These are phyloP conservation scores for Luffia ferchaultella DNA, from an alignment of 2,888 invertebrate species.

Conservation along the genomic window DNA sequence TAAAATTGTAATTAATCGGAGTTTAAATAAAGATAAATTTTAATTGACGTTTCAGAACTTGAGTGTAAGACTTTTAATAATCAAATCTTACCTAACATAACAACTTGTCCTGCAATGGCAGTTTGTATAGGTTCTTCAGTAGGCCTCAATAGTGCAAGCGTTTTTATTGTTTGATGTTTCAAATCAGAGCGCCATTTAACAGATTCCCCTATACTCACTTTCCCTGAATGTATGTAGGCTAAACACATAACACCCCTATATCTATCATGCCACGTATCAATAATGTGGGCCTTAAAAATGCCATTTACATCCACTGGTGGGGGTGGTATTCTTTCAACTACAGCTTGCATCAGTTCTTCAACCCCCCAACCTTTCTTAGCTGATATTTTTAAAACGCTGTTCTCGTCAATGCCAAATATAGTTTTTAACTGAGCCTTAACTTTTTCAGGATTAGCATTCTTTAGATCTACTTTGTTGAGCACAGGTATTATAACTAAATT, in stretches of 20 bases:
- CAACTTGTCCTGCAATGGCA: constrained; percentile 92
- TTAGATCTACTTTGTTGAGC: constrained; percentile 96
- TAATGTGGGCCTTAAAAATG: constrained; percentile 82
- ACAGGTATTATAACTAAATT: constrained; percentile 89
- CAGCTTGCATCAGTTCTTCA: constrained; percentile 75
- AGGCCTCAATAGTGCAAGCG: constrained; percentile 82
- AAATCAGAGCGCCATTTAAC: constrained; percentile 76
- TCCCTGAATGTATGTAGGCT: constrained; percentile 81
- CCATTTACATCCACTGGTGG: constrained; percentile 68
- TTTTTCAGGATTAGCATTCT: constrained; percentile 85
- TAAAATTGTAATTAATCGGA: too few species aligned
- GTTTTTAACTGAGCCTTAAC: constrained; percentile 81
- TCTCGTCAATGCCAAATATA: constrained; percentile 81
- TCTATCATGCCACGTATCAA: constrained; percentile 94
- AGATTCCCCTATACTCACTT: constrained; percentile 74
- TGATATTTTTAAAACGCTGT: constrained; percentile 83
- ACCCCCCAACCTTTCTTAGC: constrained; percentile 93
- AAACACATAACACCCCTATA: constrained; percentile 84
- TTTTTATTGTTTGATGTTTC: constrained; percentile 81
- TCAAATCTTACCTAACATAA: constrained; percentile 71
- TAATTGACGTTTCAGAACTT: too few species aligned
- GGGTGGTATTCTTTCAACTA: constrained; percentile 82
- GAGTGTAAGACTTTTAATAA: too few species aligned
- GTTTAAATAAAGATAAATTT: too few species aligned
- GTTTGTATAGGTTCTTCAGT: constrained; percentile 70